Evolutionary conservation across 2,797 vertebrate species (phyloP), one percentile per base, ranked within the genome.

Genomic region (Nasua narica): DNA sequence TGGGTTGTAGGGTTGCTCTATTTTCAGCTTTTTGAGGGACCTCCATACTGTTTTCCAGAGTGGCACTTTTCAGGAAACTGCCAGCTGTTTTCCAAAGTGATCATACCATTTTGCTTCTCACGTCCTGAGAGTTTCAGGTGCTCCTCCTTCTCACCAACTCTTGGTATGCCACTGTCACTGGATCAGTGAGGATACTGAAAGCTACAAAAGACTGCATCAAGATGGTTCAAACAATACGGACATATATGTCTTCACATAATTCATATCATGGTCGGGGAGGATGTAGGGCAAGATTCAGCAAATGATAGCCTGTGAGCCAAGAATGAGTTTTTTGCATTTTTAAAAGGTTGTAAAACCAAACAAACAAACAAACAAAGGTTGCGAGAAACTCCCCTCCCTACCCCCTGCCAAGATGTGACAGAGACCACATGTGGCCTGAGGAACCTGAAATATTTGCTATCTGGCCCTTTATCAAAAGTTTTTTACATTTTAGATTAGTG

Each of bases 111-210:
- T 56, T n/a, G 27, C 12, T 0, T 48, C 32, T 78, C 56, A 50
- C 46, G 27, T 65, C 32, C 54, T 29, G 46, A 46, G 90, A 54
- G 65, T 27, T 18, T 19, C 0, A 1, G 48, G 7, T 14, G 11
- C 25, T 29, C 19, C 25, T 4, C 1, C 0, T 25, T 40, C 29
- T 87, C 19, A 25, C 76, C 46, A 0, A 56, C 3, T 1, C n/a
- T 29, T 13, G 19, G 2, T 4, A 10, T 2, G 0, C 18, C 4
- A 4, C 40, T 29, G 12, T 40, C 15, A 2, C 18, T 72, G 43
- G 48, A 43, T 77, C 3, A 6, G 58, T 23, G 6, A 46, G 21
- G 67, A 60, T 29, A 46, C 65, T 35, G 37, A 65, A 67, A 40
- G 74, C 19, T 69, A 21, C 37, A 14, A 35, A 43, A n/a, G 37